phyloP scores from a whole-genome alignment of 2,797 vertebrate species.

The Avahi laniger region DNA sequence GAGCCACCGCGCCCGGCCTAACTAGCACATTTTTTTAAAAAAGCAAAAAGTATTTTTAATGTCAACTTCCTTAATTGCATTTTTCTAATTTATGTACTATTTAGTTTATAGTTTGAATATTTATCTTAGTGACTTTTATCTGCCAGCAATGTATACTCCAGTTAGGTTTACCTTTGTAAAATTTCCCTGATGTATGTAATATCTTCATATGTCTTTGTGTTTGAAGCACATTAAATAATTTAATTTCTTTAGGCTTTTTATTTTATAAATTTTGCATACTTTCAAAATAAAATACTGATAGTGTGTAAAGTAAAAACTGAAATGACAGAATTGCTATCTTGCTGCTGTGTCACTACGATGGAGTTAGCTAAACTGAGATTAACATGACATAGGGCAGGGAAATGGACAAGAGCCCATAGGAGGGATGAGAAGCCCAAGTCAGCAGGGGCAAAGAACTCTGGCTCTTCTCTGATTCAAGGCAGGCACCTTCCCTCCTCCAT shows the following conservation, averaged over 20 bases:
- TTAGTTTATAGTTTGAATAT: background rate
- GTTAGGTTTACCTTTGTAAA: background rate
- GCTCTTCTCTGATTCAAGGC: background rate
- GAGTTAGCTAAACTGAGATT: background rate
- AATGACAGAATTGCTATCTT: background rate
- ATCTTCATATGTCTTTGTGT: background rate
- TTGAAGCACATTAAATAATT: conserved; percentile 24
- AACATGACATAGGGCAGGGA: background rate
- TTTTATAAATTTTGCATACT: conserved; percentile 32
- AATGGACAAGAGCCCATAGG: background rate
- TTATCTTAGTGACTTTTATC: conserved; percentile 43
- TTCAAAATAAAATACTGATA: conserved; percentile 35
- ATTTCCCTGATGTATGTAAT: background rate
- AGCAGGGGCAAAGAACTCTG: background rate
- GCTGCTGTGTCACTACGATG: background rate
- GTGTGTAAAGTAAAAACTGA: conserved; percentile 28
- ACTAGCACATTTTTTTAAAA: conserved; percentile 2
- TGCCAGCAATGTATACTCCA: background rate
- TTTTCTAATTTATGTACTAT: conserved; percentile 28
- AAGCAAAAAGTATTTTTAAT: conserved; percentile 6
- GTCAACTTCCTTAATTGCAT: background rate
- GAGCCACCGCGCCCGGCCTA: too few relatives aligned
- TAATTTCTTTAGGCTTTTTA: conserved; percentile 4
- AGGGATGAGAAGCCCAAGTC: background rate
- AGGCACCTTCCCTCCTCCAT: background rate